Percentiles rank a stretch among this genome's conserved stretches.
These are phyloP conservation scores for Formicarius rufipectus DNA, from an alignment of 2,113 vertebrate species.

Conservation along the genomic window DNA sequence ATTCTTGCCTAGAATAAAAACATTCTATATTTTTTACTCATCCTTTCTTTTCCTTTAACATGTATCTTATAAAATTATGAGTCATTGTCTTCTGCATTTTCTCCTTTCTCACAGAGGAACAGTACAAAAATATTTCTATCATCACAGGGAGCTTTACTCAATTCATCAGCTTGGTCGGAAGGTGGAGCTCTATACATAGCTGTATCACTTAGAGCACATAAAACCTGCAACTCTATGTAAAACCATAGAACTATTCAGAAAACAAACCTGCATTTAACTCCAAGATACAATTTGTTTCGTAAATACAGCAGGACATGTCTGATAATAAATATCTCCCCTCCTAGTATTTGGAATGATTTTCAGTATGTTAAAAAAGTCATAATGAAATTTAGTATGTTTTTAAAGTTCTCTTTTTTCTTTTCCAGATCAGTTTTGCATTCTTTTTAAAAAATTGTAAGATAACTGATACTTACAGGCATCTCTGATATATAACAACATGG, in stretches of 20 bases:
- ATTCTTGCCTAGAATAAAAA: not conserved
- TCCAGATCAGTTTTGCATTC: not conserved
- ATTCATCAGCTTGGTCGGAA: slow-evolving; percentile 67
- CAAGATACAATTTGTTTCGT: slow-evolving; percentile 51
- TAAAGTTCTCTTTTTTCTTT: not conserved
- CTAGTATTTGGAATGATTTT: not conserved
- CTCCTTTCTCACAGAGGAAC: not conserved
- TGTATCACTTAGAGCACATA: not conserved
- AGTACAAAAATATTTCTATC: not conserved
- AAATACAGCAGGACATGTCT: slow-evolving; percentile 27
- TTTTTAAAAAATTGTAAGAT: not conserved
- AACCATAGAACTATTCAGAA: slow-evolving; percentile 41
- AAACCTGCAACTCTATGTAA: slow-evolving; percentile 28
- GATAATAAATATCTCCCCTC: not conserved
- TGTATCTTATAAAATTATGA: not conserved
- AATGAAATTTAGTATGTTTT: not conserved
- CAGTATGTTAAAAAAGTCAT: not conserved
- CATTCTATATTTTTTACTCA: not conserved
- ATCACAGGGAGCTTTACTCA: not conserved
- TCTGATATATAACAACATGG: slow-evolving; percentile 97
- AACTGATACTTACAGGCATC: slow-evolving; percentile 86
- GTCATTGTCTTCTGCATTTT: not conserved
- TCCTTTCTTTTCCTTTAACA: not conserved
- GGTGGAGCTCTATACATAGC: slow-evolving; percentile 79
- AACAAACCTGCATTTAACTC: slow-evolving; percentile 58